phyloP scores from a whole-genome alignment of 2,797 vertebrate species.

The Synanceia verrucosa region DNA sequence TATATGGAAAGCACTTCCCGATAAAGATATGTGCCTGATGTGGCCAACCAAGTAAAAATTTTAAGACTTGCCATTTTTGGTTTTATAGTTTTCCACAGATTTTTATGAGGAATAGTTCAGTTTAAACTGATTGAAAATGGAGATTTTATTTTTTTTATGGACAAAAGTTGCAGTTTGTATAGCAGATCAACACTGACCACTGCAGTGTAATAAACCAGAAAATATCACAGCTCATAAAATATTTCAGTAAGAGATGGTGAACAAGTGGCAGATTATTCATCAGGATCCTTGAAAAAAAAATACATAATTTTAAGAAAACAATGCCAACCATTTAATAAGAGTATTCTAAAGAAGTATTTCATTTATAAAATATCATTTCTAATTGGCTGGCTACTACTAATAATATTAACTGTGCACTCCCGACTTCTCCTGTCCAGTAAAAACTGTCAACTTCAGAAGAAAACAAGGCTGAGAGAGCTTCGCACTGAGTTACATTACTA shows the following conservation, averaged over 20 bases:
- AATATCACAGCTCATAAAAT: not conserved
- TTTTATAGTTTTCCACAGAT: not conserved
- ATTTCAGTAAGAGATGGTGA: not conserved
- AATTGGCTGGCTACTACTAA: not conserved
- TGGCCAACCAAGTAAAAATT: not conserved
- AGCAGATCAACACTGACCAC: not conserved
- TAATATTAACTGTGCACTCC: not conserved
- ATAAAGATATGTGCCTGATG: not conserved
- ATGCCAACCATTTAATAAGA: not conserved
- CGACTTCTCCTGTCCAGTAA: not conserved
- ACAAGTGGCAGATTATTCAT: not conserved
- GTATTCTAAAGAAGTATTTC: too few relatives aligned
- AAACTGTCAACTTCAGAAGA: not conserved
- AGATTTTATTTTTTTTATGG: not conserved
- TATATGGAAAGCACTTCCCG: not conserved
- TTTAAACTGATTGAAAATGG: not conserved
- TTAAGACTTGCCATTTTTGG: not conserved
- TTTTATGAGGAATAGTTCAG: not conserved
- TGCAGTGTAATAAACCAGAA: not conserved
- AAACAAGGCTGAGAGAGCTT: conserved; percentile 1
- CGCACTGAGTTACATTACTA: conserved; percentile 13
- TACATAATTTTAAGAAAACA: not conserved
- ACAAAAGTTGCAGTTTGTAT: not conserved
- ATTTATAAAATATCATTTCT: too few relatives aligned
- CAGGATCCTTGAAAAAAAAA: too few relatives aligned